Evolutionary conservation across 2,888 invertebrate species (phyloP).

Genomic region (Leistus spinibarbis): DNA sequence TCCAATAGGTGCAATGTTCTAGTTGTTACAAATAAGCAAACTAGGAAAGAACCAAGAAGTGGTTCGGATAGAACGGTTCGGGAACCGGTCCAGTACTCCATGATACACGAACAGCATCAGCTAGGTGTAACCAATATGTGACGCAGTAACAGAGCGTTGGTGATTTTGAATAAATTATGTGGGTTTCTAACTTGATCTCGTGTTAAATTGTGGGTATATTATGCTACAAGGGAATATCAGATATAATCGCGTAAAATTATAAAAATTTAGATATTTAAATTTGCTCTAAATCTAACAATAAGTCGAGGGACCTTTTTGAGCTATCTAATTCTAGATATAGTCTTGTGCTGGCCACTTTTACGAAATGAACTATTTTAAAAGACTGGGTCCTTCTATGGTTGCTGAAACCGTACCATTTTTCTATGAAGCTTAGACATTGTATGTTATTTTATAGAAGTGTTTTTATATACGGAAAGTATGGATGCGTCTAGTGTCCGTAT

Average conservation of each 20-base stretch:
- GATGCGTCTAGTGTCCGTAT: slow-evolving; percentile 21
- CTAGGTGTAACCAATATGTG: slow-evolving; percentile 41
- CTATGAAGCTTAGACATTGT: background rate
- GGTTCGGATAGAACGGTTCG: background rate
- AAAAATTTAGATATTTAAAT: no score
- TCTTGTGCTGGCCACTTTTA: no score
- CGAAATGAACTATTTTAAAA: no score
- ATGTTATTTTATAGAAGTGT: background rate
- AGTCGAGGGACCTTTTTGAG: no score
- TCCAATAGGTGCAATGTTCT: no score
- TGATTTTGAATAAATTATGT: slow-evolving; percentile 48
- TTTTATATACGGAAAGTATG: background rate
- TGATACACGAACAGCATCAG: background rate
- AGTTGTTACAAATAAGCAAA: no score
- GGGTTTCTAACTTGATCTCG: slow-evolving; percentile 46
- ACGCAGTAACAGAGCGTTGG: slow-evolving; percentile 48
- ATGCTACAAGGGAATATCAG: background rate
- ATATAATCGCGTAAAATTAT: background rate
- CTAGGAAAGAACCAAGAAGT: no score
- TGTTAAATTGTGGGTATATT: slow-evolving; percentile 43
- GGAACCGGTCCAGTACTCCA: slow-evolving; percentile 6
- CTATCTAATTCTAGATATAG: no score
- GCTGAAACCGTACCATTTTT: background rate
- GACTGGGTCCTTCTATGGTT: no score
- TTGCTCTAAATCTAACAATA: no score